phyloP scores from a whole-genome alignment of 2,797 vertebrate genomes.

The Xenops minutus region DNA sequence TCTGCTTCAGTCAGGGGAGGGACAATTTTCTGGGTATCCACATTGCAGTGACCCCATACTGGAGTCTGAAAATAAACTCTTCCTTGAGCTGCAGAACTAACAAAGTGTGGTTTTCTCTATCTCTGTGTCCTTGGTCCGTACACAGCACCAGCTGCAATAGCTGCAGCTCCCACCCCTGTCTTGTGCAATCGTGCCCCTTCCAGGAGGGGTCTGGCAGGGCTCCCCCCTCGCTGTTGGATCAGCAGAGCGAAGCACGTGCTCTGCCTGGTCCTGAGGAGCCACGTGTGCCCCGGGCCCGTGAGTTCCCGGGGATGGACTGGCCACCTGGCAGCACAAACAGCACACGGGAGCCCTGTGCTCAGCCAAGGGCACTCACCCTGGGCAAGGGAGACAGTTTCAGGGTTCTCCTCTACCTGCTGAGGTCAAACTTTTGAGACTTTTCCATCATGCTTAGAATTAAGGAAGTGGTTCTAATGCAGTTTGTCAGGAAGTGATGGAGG shows the following conservation, averaged over 20 bases:
- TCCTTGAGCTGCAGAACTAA: background rate
- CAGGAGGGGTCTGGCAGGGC: accelerated
- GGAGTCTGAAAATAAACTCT: background rate
- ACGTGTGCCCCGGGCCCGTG: accelerated
- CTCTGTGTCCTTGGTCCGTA: accelerated
- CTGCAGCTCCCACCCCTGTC: background rate
- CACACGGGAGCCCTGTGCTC: accelerated
- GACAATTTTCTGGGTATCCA: accelerated
- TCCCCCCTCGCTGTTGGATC: background rate
- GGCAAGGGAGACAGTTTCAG: background rate
- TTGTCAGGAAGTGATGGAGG: background rate
- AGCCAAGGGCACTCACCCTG: background rate
- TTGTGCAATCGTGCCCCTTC: background rate
- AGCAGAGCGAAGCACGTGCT: background rate
- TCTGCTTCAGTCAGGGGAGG: background rate
- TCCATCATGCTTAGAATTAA: background rate
- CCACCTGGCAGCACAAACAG: background rate
- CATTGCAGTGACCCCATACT: accelerated
- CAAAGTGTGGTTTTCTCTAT: accelerated
- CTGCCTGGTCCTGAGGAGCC: accelerated
- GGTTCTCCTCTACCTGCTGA: background rate
- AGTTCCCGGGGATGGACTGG: background rate
- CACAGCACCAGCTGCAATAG: background rate
- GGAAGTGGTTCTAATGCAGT: background rate
- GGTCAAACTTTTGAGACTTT: background rate